Percentiles rank a stretch among this genome's conserved stretches.
phyloP scores from a whole-genome alignment of 1,140 invertebrate species.

The Heterodera schachtii region DNA sequence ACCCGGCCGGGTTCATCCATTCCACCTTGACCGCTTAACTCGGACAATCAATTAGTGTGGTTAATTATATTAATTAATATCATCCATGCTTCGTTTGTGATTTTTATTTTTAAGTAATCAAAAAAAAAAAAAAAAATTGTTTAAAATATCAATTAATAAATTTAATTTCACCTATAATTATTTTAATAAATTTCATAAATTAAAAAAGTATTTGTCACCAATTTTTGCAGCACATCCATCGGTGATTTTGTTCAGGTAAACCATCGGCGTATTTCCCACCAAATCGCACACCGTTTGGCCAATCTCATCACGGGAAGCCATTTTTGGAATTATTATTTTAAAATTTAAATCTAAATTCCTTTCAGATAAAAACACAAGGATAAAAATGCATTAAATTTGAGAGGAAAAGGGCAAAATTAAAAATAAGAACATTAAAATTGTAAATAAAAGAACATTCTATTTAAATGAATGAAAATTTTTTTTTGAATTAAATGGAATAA shows the following conservation, averaged over 20 bases:
- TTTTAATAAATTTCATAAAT: neutral
- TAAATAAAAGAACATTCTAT: too few relatives aligned
- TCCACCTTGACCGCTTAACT: slow-evolving; percentile 63
- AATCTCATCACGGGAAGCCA: slow-evolving; percentile 54
- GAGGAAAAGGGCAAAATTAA: too few relatives aligned
- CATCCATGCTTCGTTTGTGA: neutral
- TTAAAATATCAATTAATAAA: neutral
- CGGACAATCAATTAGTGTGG: neutral
- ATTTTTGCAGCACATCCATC: slow-evolving; percentile 54
- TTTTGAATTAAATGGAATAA: too few relatives aligned
- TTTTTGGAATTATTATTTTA: slow-evolving; percentile 23
- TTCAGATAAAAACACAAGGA: too few relatives aligned
- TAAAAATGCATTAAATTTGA: too few relatives aligned
- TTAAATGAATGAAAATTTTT: too few relatives aligned
- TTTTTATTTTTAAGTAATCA: neutral
- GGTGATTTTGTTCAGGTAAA: slow-evolving; percentile 55
- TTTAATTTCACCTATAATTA: neutral
- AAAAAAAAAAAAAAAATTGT: neutral
- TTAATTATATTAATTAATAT: slow-evolving; percentile 6
- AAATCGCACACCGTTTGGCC: slow-evolving; percentile 53
- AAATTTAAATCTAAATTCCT: neutral
- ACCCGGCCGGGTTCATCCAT: slow-evolving; percentile 62
- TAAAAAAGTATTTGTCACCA: slow-evolving; percentile 38
- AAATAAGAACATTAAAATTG: too few relatives aligned
- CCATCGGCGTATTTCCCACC: slow-evolving; percentile 63